phyloP scores from a whole-genome alignment of 92 coral and sea anemone genomes.

The Montipora capitata region DNA sequence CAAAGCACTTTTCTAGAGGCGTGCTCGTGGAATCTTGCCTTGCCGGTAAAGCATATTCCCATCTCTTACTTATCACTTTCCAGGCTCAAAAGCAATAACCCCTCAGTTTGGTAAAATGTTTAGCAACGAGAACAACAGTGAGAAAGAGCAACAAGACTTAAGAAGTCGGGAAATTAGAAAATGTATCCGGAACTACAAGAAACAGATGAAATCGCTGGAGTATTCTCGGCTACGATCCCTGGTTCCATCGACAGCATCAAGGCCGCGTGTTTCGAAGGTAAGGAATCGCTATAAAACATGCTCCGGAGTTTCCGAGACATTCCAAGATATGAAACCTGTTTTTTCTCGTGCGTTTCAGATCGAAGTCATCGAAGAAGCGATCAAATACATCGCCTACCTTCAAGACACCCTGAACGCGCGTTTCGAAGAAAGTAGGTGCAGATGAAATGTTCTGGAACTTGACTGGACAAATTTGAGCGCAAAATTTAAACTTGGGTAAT shows the following conservation, averaged over 20 bases:
- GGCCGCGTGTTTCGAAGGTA: conserved; percentile 93
- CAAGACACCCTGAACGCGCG: conserved; percentile 91
- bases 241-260: conserved; percentile 90
- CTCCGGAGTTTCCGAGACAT: conserved; percentile 14
- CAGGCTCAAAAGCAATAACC: conserved; percentile 44
- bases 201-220: conserved; percentile 84
- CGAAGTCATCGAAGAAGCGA: conserved; percentile 98
- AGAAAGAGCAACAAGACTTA: conserved; percentile 51
- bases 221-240: conserved; percentile 95
- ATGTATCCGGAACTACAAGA: conserved; percentile 78
- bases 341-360: conserved; percentile 74
- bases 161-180: conserved; percentile 68
- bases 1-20: neutral
- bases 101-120: conserved; percentile 76
- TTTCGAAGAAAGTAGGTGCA: conserved; percentile 77
- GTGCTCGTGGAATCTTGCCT: neutral
- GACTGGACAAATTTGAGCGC: conserved; percentile 38
- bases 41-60: conserved; percentile 22
- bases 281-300: conserved; percentile 18
- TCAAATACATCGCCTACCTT: conserved; percentile 95
- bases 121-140: conserved; percentile 61
- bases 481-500: conserved; percentile 38
- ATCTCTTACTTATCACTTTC: conserved; percentile 34
- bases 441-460: conserved; percentile 30
- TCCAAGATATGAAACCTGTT: conserved; percentile 6